Conservation (phyloP, 2,113 vertebrate genomes). For the Pelmatolapia mariae region DNA sequence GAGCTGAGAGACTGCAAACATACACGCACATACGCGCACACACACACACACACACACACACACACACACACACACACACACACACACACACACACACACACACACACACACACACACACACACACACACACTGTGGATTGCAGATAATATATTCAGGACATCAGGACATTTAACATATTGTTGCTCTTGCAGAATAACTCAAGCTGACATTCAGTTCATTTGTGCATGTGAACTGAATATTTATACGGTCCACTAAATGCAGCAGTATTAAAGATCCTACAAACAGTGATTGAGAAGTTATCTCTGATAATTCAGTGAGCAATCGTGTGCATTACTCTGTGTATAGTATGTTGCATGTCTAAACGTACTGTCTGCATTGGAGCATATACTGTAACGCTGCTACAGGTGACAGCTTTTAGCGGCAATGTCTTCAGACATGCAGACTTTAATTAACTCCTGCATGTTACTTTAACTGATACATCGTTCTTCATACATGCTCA, state of each 20-base stretch:
- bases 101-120: background rate
- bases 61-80: background rate
- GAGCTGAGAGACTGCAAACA: background rate
- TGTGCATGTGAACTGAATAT: background rate
- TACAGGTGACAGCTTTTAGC: background rate
- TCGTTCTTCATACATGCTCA: background rate
- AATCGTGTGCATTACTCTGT: background rate
- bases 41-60: background rate
- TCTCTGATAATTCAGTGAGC: background rate
- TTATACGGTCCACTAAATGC: background rate
- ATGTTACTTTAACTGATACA: background rate
- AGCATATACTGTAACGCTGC: background rate
- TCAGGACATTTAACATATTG: constrained; percentile 6
- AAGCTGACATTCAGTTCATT: background rate
- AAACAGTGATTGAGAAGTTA: background rate
- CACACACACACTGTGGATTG: background rate
- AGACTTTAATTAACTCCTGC: background rate
- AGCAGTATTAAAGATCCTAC: background rate
- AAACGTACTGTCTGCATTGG: background rate
- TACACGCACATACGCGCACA: background rate
- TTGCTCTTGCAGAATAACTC: background rate
- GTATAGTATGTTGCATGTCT: background rate
- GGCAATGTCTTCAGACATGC: background rate
- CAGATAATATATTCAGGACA: background rate
- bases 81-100: background rate